Evolutionary conservation across 2,888 invertebrate genomes (phyloP).

Genomic region (Melanophora roralis): DNA sequence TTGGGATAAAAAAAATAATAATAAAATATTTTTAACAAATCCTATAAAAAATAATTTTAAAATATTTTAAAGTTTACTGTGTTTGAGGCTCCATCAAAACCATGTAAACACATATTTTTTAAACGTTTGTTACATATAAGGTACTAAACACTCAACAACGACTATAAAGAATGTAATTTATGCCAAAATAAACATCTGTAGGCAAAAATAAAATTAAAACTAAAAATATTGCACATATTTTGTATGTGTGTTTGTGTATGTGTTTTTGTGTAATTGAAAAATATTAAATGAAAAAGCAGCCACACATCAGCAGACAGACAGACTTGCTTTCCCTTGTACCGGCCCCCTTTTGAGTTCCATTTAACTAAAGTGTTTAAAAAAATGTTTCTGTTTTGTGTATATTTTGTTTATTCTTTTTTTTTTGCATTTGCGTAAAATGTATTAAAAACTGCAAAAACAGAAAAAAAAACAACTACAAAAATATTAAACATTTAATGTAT

Average conservation of each 20-base stretch:
- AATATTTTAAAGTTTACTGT: too few species aligned
- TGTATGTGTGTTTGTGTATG: neutral
- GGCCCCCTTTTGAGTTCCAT: neutral
- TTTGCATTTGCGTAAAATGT: constrained; percentile 29
- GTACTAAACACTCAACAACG: neutral
- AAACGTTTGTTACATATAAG: neutral
- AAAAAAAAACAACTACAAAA: neutral
- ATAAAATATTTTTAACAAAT: too few species aligned
- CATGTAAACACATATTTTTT: neutral
- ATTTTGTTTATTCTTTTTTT: constrained; percentile 14
- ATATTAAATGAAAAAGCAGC: constrained; percentile 35
- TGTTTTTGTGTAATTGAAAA: constrained; percentile 14
- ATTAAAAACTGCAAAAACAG: constrained; percentile 19
- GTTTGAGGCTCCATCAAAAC: neutral
- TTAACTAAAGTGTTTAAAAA: constrained; percentile 28
- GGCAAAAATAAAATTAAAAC: constrained; percentile 10
- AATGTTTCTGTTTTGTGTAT: neutral
- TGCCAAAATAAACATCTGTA: constrained; percentile 41
- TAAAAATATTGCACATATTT: constrained; percentile 22
- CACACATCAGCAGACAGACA: neutral
- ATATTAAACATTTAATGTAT: constrained; percentile 31
- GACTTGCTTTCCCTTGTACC: neutral
- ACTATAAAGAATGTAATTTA: neutral
- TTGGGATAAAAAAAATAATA: too few species aligned
- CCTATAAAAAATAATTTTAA: too few species aligned